Base-by-base conservation (phyloP, 2,888 invertebrate species). In the Leptura quadrifasciata region DNA sequence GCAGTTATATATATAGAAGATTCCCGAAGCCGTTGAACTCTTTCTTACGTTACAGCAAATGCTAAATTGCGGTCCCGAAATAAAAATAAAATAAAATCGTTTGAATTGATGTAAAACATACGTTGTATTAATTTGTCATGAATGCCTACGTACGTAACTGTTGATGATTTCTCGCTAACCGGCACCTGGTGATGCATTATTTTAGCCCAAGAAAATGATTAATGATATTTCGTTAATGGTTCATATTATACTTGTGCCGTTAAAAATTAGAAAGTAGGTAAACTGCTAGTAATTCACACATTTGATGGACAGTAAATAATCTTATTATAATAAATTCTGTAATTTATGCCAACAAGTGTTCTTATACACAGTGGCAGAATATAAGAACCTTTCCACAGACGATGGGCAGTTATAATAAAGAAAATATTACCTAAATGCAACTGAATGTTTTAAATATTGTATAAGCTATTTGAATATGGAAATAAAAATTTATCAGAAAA, bases 191-290 rank as follows among this genome's bases (percentile, higher is more conserved):
- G 27, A 60, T 20, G 63, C 39, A 39, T 63, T 63, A 63, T 39
- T 63, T 63, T 21, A 47, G n/a, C 12, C n/a, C 47, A 47, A 47
- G 47, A 47, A 24, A 27, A 1, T 63, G 63, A 63, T 63, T 63
- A 63, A 39, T 39, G 39, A 39, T 20, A 18, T 3, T 20, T 35
- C 20, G 39, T 35, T 35, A 39, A 63, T 63, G 39, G 39, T 63
- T 63, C 63, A 61, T 63, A n/a, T n/a, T n/a, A 35, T 15, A 35
- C 63, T 20, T 0, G 39, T 18, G 63, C 47, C 15, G 18, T 24
- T 39, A 18, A 63, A 63, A 63, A 63, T 63, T 63, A 63, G 63
- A 63, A 63, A 63, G 63, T 63, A 63, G 63, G 39, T 63, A 39
- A 63, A 63, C 20, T 63, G 39, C 39, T 63, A 18, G 35, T 63